Evolutionary conservation across 2,888 invertebrate genomes (phyloP).

Genomic region (Andrena marginata): DNA sequence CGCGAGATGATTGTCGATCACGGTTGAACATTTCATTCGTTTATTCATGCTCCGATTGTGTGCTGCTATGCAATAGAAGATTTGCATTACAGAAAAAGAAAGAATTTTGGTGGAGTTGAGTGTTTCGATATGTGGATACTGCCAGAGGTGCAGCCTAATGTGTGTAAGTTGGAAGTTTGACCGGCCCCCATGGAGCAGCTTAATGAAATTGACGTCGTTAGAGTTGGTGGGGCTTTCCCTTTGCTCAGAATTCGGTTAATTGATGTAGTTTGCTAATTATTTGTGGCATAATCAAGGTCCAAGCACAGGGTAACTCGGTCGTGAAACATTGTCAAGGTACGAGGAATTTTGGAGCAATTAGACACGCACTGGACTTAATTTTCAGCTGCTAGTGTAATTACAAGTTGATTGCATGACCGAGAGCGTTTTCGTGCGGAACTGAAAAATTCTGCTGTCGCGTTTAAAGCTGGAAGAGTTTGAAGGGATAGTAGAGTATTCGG

Average conservation of each 20-base stretch:
- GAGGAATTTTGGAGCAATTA: slow-evolving; percentile 1
- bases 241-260: slow-evolving; percentile 27
- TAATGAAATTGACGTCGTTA: slow-evolving; percentile 46
- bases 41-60: no score
- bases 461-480: no score
- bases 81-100: no score
- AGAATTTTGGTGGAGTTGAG: no score
- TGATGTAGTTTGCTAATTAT: slow-evolving; percentile 47
- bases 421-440: no score
- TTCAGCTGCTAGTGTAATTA: not conserved
- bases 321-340: not conserved
- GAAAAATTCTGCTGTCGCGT: no score
- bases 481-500: no score
- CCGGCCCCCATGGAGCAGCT: not conserved
- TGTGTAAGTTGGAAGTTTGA: slow-evolving; percentile 12
- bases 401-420: not conserved
- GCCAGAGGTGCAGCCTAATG: not conserved
- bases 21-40: no score
- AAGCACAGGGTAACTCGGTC: not conserved
- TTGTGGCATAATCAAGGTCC: slow-evolving; percentile 25
- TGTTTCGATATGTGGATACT: no score
- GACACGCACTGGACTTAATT: not conserved
- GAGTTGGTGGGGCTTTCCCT: not conserved
- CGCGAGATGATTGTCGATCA: no score
- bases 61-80: no score